A percentile compares a stretch with the other conserved stretches of the same genome.
These are phyloP conservation scores for Chunga burmeisteri DNA, from an alignment of 2,113 vertebrate species.

Conservation along the genomic window DNA sequence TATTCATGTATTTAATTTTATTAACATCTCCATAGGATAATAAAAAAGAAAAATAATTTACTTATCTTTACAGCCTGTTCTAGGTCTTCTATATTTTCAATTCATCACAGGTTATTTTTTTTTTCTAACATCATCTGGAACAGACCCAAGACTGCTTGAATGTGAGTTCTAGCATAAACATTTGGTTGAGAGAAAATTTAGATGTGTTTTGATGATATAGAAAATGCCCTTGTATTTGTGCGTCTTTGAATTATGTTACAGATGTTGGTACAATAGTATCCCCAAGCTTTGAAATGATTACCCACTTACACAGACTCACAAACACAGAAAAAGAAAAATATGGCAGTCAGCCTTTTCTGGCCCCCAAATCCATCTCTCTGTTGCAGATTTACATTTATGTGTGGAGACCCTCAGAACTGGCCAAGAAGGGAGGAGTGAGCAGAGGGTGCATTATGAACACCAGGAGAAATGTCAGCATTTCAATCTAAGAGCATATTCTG, in stretches of 20 bases:
- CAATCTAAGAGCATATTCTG: conserved; percentile 54
- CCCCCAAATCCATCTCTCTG: conserved; percentile 9
- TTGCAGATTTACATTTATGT: conserved; percentile 59
- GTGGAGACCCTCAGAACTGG: conserved; percentile 36
- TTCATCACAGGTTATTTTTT: neutral
- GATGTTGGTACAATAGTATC: conserved; percentile 13
- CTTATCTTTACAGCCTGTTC: neutral
- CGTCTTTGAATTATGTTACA: neutral
- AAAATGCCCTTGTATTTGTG: neutral
- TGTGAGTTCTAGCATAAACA: neutral
- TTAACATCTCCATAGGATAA: neutral
- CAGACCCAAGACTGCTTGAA: neutral
- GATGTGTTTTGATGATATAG: neutral
- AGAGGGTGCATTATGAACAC: conserved; percentile 47
- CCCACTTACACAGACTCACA: conserved; percentile 11
- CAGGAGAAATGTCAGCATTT: conserved; percentile 66
- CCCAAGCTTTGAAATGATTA: conserved; percentile 33
- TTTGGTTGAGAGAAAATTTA: conserved; percentile 33
- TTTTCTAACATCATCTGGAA: neutral
- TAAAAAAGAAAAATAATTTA: conserved; percentile 18
- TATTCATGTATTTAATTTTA: neutral
- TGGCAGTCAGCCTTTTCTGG: conserved; percentile 16
- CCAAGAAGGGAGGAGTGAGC: conserved; percentile 43
- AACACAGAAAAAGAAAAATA: conserved; percentile 21
- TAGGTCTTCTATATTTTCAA: neutral